These are phyloP conservation scores for Cydia pomonella DNA, from an alignment of 1,140 invertebrate species.

Conservation along the genomic window DNA sequence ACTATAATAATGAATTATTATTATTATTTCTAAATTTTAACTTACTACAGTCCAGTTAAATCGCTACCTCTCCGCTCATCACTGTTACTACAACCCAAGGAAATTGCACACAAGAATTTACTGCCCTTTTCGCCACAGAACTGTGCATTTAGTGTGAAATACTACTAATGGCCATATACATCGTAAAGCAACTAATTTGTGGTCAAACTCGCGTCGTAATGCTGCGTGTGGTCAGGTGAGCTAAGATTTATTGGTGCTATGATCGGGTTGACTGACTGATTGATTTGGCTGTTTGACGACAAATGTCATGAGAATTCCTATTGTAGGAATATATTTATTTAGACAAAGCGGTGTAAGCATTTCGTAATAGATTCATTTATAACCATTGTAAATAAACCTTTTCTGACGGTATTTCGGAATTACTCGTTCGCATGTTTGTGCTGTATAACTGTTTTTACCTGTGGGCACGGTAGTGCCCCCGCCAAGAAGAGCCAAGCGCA, in stretches of 20 bases:
- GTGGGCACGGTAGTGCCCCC: no score
- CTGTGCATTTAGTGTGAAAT: slow-evolving; percentile 32
- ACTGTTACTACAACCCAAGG: slow-evolving; percentile 10
- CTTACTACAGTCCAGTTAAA: neutral
- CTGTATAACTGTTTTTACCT: neutral
- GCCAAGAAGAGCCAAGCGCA: no score
- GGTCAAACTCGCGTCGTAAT: slow-evolving; percentile 15
- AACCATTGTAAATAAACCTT: neutral
- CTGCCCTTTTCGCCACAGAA: slow-evolving; percentile 26
- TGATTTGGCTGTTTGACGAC: slow-evolving; percentile 14
- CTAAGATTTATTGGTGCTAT: slow-evolving; percentile 20
- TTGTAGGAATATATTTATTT: slow-evolving; percentile 6
- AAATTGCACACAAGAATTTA: slow-evolving; percentile 34
- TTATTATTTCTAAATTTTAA: no score
- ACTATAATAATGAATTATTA: no score
- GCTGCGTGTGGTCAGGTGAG: slow-evolving; percentile 22
- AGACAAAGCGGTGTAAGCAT: slow-evolving; percentile 10
- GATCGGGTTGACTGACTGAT: slow-evolving; percentile 11
- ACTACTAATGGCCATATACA: slow-evolving; percentile 20
- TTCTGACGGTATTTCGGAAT: neutral
- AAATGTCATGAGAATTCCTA: neutral
- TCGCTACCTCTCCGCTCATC: slow-evolving; percentile 17
- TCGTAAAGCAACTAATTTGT: slow-evolving; percentile 30
- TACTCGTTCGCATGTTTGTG: neutral
- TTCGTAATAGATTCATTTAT: neutral